Evolutionary conservation across 1,140 invertebrate species (phyloP).

Genomic region (Euschistus heros): DNA sequence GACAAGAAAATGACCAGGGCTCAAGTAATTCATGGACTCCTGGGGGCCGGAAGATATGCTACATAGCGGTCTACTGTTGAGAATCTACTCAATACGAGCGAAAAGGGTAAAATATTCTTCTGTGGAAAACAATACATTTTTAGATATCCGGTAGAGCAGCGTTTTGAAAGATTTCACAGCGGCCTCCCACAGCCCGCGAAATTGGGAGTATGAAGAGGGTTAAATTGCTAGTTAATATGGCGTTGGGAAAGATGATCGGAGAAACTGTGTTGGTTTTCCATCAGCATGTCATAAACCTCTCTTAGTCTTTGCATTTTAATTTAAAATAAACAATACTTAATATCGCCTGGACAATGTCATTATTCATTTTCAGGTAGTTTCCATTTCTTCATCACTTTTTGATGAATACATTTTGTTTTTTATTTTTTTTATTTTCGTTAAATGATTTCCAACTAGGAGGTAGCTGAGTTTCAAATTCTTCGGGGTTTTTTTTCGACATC

Average conservation of each 20-base stretch:
- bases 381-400: no score
- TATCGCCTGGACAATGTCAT: background rate
- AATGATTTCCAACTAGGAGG: no score
- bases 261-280: background rate
- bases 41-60: no score
- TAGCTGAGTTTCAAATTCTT: background rate
- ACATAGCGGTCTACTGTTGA: no score
- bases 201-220: background rate
- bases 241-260: background rate
- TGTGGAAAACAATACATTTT: background rate
- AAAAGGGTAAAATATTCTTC: no score
- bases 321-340: background rate
- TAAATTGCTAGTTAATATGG: background rate
- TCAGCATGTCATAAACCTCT: background rate
- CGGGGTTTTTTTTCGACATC: no score
- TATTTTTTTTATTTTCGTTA: no score
- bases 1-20: background rate
- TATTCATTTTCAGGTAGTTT: no score
- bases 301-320: background rate
- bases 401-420: no score
- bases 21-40: no score
- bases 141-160: background rate
- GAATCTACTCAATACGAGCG: no score
- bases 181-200: no score
- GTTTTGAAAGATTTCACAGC: background rate